Percentiles rank a stretch among this genome's conserved stretches.
phyloP scores from a whole-genome alignment of 2,113 vertebrate genomes.

The Cathartes aura region DNA sequence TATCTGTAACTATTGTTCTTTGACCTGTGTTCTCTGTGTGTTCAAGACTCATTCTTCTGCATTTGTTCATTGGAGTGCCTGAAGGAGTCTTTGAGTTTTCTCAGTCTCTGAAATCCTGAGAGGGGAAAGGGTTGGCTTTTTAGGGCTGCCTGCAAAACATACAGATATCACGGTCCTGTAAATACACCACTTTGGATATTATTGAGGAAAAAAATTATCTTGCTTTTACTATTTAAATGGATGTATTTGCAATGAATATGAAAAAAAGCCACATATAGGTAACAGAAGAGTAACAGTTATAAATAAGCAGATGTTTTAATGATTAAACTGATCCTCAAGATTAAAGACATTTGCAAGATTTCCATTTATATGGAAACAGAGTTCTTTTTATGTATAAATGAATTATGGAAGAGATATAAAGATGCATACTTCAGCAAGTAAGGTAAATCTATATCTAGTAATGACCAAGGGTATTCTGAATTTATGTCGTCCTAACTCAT shows the following conservation, averaged over 20 bases:
- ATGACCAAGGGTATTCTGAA: background rate
- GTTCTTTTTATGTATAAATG: background rate
- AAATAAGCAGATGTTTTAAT: background rate
- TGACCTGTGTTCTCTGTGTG: background rate
- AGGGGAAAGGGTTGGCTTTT: background rate
- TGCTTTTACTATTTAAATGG: background rate
- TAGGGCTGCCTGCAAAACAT: background rate
- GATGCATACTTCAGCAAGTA: background rate
- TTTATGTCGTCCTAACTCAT: background rate
- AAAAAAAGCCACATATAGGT: background rate
- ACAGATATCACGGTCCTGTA: background rate
- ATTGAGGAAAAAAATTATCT: background rate
- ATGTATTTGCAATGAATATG: background rate
- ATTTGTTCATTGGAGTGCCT: background rate
- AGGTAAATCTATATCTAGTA: background rate
- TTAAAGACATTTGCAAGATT: background rate
- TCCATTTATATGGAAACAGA: background rate
- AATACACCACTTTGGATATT: background rate
- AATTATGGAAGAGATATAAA: background rate
- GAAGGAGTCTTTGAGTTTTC: background rate
- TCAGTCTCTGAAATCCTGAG: background rate
- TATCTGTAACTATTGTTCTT: background rate
- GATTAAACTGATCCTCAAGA: background rate
- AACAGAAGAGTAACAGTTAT: background rate
- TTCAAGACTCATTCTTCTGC: background rate